These are phyloP conservation scores for Proterorhinus semilunaris DNA, from an alignment of 2,113 vertebrate species.

Conservation along the genomic window DNA sequence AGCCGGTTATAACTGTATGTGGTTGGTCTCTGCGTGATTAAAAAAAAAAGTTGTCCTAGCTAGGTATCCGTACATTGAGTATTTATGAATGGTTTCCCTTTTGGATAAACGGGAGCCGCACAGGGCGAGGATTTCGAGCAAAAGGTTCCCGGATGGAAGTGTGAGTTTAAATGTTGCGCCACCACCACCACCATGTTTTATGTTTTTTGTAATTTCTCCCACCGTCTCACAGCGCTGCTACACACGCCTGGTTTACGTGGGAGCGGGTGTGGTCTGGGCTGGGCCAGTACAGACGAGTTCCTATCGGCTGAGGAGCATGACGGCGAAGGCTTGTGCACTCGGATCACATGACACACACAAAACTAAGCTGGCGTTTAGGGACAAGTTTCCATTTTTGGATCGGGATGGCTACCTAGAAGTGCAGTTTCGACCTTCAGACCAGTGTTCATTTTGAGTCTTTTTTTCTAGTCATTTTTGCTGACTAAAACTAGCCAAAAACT, in stretches of 20 bases:
- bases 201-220: slow-evolving; percentile 29
- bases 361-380: no score
- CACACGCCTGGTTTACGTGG: background rate
- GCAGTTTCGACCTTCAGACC: no score
- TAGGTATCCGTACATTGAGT: slow-evolving; percentile 77
- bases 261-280: background rate
- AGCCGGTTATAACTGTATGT: slow-evolving; percentile 60
- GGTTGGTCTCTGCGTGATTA: slow-evolving; percentile 64
- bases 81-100: slow-evolving; percentile 78
- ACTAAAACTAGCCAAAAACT: no score
- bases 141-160: slow-evolving; percentile 76
- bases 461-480: no score
- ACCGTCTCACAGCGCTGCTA: slow-evolving; percentile 55
- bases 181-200: background rate
- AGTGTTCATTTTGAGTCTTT: no score
- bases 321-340: no score
- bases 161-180: slow-evolving; percentile 66
- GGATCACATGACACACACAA: no score
- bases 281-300: background rate
- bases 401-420: no score
- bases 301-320: no score
- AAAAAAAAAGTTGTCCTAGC: slow-evolving; percentile 72
- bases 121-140: background rate
- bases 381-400: no score
- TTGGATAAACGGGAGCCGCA: slow-evolving; percentile 76